Percentiles rank a stretch among this genome's conserved stretches.
Conservation (phyloP, 2,797 vertebrate species). For the Onychomys arenicola region DNA sequence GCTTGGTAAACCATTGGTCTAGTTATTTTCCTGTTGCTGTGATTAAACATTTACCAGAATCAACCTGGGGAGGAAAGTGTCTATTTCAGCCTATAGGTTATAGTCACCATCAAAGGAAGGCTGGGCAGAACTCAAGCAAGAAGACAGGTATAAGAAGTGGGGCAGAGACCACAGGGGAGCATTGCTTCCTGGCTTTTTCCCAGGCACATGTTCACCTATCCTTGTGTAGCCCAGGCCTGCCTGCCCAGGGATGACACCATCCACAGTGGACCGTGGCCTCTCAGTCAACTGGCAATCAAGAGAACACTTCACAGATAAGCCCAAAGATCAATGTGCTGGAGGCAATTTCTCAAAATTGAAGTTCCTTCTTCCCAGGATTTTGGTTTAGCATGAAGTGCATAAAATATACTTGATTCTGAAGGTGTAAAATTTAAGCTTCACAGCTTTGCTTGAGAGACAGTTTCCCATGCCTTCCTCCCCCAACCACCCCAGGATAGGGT, state of each 20-base stretch:
- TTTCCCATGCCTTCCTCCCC: too few species aligned
- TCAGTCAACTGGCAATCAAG: neutral
- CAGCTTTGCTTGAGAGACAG: neutral
- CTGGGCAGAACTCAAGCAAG: neutral
- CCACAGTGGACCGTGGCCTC: neutral
- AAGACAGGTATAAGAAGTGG: neutral
- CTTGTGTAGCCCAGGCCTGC: neutral
- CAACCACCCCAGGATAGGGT: neutral
- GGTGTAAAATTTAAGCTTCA: neutral
- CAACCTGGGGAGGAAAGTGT: neutral
- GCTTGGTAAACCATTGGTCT: neutral
- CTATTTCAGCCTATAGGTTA: neutral
- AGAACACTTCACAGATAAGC: neutral
- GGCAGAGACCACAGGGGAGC: neutral
- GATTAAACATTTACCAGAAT: neutral
- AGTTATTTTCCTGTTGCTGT: neutral
- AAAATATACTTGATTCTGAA: neutral
- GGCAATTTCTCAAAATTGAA: neutral
- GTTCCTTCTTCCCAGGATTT: neutral
- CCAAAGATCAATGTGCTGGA: neutral
- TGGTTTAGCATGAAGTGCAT: neutral
- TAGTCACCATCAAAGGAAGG: neutral
- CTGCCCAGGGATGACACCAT: neutral
- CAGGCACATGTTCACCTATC: neutral
- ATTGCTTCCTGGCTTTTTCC: neutral